A percentile compares a stretch with the other conserved stretches of the same genome.
phyloP scores from a whole-genome alignment of 1,140 invertebrate genomes.

The Pogonomyrmex californicus region DNA sequence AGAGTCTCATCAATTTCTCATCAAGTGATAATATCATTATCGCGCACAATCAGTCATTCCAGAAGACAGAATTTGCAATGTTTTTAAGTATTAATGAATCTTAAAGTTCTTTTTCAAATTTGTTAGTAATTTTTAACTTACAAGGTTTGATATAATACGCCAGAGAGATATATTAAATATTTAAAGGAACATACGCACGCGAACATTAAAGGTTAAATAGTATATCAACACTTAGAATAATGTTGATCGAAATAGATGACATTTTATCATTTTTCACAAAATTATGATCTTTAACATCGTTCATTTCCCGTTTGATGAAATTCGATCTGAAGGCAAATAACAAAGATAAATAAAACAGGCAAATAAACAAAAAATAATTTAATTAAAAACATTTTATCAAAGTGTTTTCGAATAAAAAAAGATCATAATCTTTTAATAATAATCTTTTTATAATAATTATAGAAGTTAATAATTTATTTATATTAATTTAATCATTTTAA shows the following conservation, averaged over 20 bases:
- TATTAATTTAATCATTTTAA: no score
- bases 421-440: no score
- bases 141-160: not conserved
- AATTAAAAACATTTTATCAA: no score
- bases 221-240: not conserved
- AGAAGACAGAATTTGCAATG: not conserved
- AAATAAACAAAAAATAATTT: no score
- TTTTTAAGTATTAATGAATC: slow-evolving; percentile 14
- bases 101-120: not conserved
- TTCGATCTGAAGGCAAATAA: not conserved
- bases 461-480: no score
- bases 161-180: slow-evolving; percentile 2
- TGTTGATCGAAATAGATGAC: slow-evolving; percentile 18
- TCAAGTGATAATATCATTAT: slow-evolving; percentile 24
- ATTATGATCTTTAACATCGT: slow-evolving; percentile 10
- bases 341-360: no score
- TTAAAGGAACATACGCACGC: not conserved
- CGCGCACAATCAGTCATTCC: not conserved
- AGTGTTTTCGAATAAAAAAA: no score
- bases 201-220: slow-evolving; percentile 18
- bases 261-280: slow-evolving; percentile 4
- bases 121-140: not conserved
- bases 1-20: not conserved
- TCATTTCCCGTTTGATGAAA: not conserved
- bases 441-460: no score